phyloP scores from a whole-genome alignment of 2,888 invertebrate species.

The Endomychus coccineus region DNA sequence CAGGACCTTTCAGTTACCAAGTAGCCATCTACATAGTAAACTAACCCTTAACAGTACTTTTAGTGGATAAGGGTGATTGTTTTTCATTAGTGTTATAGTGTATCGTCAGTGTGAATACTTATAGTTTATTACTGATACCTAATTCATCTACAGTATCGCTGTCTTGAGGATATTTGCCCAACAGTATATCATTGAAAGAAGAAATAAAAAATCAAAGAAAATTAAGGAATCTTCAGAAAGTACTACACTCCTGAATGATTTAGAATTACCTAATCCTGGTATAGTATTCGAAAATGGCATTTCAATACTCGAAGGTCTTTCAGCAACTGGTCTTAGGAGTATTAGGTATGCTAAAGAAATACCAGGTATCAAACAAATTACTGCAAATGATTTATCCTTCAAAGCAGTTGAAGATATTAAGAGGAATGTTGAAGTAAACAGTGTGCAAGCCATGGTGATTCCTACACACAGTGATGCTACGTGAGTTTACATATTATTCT shows the following conservation, averaged over 20 bases:
- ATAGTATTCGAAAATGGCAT: constrained; percentile 48
- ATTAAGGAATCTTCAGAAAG: constrained; percentile 26
- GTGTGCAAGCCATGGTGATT: constrained; percentile 64
- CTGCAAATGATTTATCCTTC: constrained; percentile 87
- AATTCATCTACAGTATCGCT: constrained; percentile 52
- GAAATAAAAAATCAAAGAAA: constrained; percentile 28
- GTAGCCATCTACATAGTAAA: too few species aligned
- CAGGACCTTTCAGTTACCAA: too few species aligned
- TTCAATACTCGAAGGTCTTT: constrained; percentile 82
- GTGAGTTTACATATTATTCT: too few species aligned
- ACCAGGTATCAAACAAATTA: constrained; percentile 65
- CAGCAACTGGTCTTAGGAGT: constrained; percentile 92
- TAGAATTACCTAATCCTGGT: constrained; percentile 18
- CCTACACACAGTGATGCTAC: constrained; percentile 82
- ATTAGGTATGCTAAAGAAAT: constrained; percentile 96
- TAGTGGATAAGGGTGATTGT: too few species aligned
- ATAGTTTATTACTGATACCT: constrained; percentile 1
- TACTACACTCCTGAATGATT: too few species aligned
- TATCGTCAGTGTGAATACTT: too few species aligned
- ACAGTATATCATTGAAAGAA: constrained; percentile 41
- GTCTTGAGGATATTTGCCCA: constrained; percentile 62
- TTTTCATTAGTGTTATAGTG: too few species aligned
- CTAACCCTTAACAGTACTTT: too few species aligned
- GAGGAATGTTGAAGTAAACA: constrained; percentile 69
- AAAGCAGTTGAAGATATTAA: constrained; percentile 82